Base-by-base conservation (phyloP, 2,113 vertebrate species). In the Lota lota region DNA sequence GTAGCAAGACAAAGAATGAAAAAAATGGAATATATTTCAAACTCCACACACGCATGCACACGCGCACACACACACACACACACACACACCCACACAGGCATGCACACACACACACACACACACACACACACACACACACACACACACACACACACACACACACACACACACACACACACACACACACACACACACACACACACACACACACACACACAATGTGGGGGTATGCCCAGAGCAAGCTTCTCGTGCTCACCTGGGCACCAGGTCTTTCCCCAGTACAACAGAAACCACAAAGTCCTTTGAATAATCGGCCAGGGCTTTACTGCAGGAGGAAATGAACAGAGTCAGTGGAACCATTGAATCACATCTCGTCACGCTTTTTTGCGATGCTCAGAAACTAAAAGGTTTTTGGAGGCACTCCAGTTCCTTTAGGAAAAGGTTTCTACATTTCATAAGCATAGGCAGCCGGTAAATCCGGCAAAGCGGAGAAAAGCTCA, bases 251-350 rank as follows among this genome's bases (percentile, higher is more conserved):
- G 40, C 88, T 92, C 71, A 98, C 97, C 97, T 94, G 73, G 97
- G 94, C 61, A 99, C 94, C 15, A 99, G 92, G 62, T 99, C 97
- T 82, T 95, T 98, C 68, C 97, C 97, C 63, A 99, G 81, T 60
- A 98, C 92, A 17, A 99, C 88, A 0, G 97, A 98, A 56, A 98
- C 67, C 4, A 96, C 93, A 87, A 99, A 99, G 79, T 83, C 88
- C 77, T 95, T 96, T 1, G 94, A 94, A 85, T 95, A 94, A 66
- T 98, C 95, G 18, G 94, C 91, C 28, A 99, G 93, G 1, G 95
- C 92, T 91, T 98, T 97, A 88, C 97, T 99, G 82, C 7, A 85
- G 64, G 76, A 18, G 57, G 50, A 83, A 2, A 62, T 10, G 53
- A 75, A 5, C 64, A 58, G 21, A 67, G 12, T 5, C 40, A 47